Evolutionary conservation across 1,140 invertebrate species (phyloP).

Genomic region (Venustaconcha ellipsiformis): DNA sequence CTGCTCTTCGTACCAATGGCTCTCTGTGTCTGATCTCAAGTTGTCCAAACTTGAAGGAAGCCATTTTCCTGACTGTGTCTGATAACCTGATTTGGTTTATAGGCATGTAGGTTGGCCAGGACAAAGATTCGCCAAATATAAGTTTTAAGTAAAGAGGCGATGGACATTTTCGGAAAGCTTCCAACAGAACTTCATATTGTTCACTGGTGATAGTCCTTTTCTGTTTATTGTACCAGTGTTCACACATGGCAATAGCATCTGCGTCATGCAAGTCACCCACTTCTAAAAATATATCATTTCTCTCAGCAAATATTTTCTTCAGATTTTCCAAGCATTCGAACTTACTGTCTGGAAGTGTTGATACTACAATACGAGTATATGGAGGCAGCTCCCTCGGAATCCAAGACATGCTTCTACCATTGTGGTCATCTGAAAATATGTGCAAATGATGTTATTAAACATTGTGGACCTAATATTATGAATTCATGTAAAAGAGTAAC

Average conservation of each 20-base stretch:
- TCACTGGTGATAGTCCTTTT: conserved; percentile 45
- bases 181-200: conserved; percentile 58
- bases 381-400: conserved; percentile 61
- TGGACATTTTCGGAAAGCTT: conserved; percentile 57
- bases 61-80: conserved; percentile 56
- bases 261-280: conserved; percentile 47
- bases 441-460: background rate
- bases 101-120: conserved; percentile 57
- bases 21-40: conserved; percentile 77
- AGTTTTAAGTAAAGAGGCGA: conserved; percentile 62
- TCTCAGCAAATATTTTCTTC: conserved; percentile 36
- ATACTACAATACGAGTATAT: conserved; percentile 78
- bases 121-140: conserved; percentile 56
- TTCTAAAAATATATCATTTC: conserved; percentile 49
- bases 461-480: background rate
- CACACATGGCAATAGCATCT: conserved; percentile 54
- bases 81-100: conserved; percentile 49
- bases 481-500: background rate
- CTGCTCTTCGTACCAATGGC: conserved; percentile 70
- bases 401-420: conserved; percentile 62
- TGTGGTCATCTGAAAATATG: conserved; percentile 51
- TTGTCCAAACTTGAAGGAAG: conserved; percentile 74
- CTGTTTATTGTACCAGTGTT: conserved; percentile 52
- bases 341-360: conserved; percentile 62
- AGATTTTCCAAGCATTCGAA: conserved; percentile 50